Base-by-base conservation (phyloP, 2,888 invertebrate genomes). In the Scaptomyza parva region DNA sequence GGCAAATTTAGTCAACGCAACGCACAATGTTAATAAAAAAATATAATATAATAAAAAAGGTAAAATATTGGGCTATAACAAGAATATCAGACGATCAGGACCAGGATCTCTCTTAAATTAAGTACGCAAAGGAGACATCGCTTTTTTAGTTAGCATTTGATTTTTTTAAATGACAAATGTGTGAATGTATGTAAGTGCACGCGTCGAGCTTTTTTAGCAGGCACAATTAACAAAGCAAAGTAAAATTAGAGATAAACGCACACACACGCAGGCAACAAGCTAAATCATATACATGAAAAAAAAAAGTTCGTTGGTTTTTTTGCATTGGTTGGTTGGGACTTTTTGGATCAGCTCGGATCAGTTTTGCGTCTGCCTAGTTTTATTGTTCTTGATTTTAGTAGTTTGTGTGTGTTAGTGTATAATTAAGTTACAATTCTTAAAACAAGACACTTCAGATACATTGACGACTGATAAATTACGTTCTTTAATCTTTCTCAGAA, bases 1-100 rank as follows among this genome's bases (percentile, higher is more conserved):
- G 89, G 87, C 87, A 88, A 76, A 70, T 75, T 64, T 53, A 80
- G 80, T 69, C 62, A 1, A 22, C 68, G 63, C 80, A 66, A 65
- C 60, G 66, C 61, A 58, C 43, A 59, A 65, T 53, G 73, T 73
- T 76, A 73, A 71, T 58, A 44, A 40, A 44, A 45, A 44, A 57
- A 18, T 53, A 59, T 24, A 14, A 17, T 2, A 14, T 8, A 40
- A 44, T 24, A 41, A 9, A 45, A 43, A 26, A 6, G 17, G 43
- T 2, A 61, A 28, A 44, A n/a, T 37, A 37, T 3, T 18, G 20
- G 50, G 41, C 53, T n/a, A n/a, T 33, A 39, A 66, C 18, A 40
- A 28, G 26, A 65, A 50, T 18, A 47, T 37, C 24, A 11, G 28
- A 4, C 18, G 6, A 18, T 9, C n/a, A n/a, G n/a, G n/a, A 28